phyloP scores from a whole-genome alignment of 1,140 invertebrate species.

The Phthorimaea operculella region DNA sequence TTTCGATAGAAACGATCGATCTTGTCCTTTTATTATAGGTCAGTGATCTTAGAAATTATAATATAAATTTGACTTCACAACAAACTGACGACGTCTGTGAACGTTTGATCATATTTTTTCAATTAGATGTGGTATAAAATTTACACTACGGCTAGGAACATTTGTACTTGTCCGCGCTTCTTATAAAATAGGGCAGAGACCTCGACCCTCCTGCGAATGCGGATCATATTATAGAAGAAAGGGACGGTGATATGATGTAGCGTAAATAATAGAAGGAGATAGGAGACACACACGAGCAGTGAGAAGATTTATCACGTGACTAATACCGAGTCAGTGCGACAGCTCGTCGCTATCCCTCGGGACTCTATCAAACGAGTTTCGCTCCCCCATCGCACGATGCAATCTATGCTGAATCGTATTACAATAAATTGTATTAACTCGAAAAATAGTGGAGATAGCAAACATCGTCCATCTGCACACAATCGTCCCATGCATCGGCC shows the following conservation, averaged over 20 bases:
- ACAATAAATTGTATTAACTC: constrained; percentile 68
- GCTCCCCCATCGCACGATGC: constrained; percentile 61
- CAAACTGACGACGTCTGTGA: not conserved
- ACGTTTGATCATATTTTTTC: constrained; percentile 3
- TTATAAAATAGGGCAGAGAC: constrained; percentile 46
- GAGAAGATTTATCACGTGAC: constrained; percentile 64
- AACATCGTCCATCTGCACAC: constrained; percentile 66
- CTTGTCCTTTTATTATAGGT: constrained; percentile 3
- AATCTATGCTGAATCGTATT: constrained; percentile 69
- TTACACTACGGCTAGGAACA: constrained; percentile 31
- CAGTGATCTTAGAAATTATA: not conserved
- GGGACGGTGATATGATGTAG: constrained; percentile 38
- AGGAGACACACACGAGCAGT: constrained; percentile 34
- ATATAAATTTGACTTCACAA: not conserved
- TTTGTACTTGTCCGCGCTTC: constrained; percentile 49
- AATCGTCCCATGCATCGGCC: constrained; percentile 47
- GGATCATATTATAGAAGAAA: constrained; percentile 49
- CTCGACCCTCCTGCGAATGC: constrained; percentile 44
- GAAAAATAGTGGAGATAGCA: constrained; percentile 66
- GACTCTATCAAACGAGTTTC: constrained; percentile 66
- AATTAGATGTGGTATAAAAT: constrained; percentile 24
- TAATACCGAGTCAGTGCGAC: constrained; percentile 58
- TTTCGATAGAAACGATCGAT: constrained; percentile 1
- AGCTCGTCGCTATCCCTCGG: constrained; percentile 48
- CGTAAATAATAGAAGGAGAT: constrained; percentile 42